Percentiles rank a stretch among this genome's conserved stretches.
Conservation (phyloP, 2,113 vertebrate species). For the Ceyx cyanopectus region DNA sequence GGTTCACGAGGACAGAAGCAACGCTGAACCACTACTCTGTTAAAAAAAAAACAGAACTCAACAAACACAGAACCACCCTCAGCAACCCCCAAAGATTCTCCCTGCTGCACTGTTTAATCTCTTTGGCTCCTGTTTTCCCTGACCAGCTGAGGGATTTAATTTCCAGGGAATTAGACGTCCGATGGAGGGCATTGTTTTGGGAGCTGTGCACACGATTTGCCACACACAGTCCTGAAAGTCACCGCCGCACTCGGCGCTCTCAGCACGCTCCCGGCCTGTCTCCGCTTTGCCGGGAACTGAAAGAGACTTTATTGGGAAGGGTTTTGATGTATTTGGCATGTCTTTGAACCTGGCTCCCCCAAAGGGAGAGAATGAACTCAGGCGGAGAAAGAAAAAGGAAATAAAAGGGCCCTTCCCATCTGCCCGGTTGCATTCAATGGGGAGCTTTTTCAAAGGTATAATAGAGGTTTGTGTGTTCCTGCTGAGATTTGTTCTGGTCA, state of each 20-base stretch:
- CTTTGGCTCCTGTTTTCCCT: slow-evolving; percentile 46
- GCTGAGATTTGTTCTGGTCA: slow-evolving; percentile 70
- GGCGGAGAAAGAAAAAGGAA: slow-evolving; percentile 53
- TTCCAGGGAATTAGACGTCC: slow-evolving; percentile 47
- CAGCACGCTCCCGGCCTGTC: background rate
- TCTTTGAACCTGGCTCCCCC: slow-evolving; percentile 59
- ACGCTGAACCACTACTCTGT: background rate
- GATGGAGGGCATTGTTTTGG: slow-evolving; percentile 48
- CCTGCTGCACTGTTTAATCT: slow-evolving; percentile 41
- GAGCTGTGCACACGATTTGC: slow-evolving; percentile 30
- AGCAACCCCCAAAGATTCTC: background rate
- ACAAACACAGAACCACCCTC: background rate
- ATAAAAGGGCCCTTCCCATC: slow-evolving; percentile 60
- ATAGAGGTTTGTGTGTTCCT: slow-evolving; percentile 62
- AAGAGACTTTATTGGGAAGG: slow-evolving; percentile 55
- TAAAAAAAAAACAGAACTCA: background rate
- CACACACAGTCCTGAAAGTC: slow-evolving; percentile 64
- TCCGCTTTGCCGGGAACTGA: background rate
- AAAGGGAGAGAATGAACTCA: slow-evolving; percentile 57
- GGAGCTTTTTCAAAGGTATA: slow-evolving; percentile 52
- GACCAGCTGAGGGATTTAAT: slow-evolving; percentile 59
- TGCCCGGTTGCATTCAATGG: slow-evolving; percentile 41
- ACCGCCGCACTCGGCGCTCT: background rate
- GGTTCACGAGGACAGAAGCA: background rate
- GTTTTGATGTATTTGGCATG: slow-evolving; percentile 55